Percentiles rank a stretch among this genome's conserved stretches.
Conservation (phyloP, 2,888 invertebrate species). For the Heliconius cydno region DNA sequence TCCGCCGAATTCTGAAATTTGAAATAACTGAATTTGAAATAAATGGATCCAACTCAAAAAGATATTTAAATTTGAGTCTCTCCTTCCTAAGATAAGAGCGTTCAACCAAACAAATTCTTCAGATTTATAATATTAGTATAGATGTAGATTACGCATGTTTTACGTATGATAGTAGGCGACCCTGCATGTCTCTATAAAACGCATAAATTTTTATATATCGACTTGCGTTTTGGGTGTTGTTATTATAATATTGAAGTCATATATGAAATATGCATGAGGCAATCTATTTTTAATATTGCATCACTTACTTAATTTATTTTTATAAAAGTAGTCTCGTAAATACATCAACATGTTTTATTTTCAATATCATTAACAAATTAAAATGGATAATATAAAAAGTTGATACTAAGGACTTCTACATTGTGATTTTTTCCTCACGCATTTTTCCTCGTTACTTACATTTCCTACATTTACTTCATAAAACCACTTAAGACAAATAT, state of each 20-base stretch:
- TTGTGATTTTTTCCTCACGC: neutral
- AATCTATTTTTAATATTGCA: constrained; percentile 66
- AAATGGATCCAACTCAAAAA: neutral
- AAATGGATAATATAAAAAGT: neutral
- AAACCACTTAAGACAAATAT: neutral
- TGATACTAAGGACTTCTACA: neutral
- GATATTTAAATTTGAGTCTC: neutral
- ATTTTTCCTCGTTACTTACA: neutral
- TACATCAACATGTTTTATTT: constrained; percentile 6
- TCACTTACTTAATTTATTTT: constrained; percentile 52
- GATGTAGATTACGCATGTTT: neutral
- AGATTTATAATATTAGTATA: neutral
- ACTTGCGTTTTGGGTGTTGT: constrained; percentile 2
- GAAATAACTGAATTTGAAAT: no score
- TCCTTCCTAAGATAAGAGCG: neutral
- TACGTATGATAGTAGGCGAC: neutral
- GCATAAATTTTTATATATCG: neutral
- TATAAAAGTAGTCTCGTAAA: constrained; percentile 4
- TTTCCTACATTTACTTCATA: neutral
- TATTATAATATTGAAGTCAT: constrained; percentile 18
- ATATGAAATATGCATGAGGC: constrained; percentile 52
- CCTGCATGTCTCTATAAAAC: constrained; percentile 8
- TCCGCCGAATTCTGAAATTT: neutral
- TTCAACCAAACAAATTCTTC: neutral
- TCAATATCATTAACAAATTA: constrained; percentile 1